Percentiles rank a stretch among this genome's conserved stretches.
phyloP scores from a whole-genome alignment of 2,888 invertebrate species.

The Capitulum mitella region DNA sequence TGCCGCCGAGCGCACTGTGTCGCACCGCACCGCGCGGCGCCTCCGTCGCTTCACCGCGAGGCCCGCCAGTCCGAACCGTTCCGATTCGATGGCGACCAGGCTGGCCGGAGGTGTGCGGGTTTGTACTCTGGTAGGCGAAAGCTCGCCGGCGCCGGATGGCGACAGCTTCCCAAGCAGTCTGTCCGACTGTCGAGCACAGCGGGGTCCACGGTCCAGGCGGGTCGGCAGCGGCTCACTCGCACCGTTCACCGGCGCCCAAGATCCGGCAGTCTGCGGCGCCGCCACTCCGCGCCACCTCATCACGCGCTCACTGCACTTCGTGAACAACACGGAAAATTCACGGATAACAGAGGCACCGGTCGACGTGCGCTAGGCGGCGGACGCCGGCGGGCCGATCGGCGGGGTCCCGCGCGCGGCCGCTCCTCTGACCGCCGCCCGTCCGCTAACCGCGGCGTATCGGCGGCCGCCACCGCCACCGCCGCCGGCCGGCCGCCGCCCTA shows the following conservation, averaged over 20 bases:
- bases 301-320: neutral
- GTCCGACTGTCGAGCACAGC: neutral
- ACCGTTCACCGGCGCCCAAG: neutral
- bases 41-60: neutral
- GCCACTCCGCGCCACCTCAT: neutral
- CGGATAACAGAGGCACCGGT: neutral
- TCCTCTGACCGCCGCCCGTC: neutral
- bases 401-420: neutral
- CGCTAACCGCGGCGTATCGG: no score
- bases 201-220: neutral
- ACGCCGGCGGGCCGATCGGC: neutral
- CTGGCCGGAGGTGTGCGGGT: neutral
- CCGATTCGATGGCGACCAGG: neutral
- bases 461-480: no score
- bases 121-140: conserved; percentile 5
- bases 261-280: no score
- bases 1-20: neutral
- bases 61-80: neutral
- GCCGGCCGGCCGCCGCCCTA: no score
- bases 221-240: neutral
- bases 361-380: neutral
- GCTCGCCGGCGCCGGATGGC: neutral
- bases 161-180: neutral
- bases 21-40: neutral
- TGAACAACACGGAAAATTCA: neutral